Percentiles rank a stretch among this genome's conserved stretches.
phyloP scores from a whole-genome alignment of 2,888 invertebrate genomes.

The Eristalinus aeneus region DNA sequence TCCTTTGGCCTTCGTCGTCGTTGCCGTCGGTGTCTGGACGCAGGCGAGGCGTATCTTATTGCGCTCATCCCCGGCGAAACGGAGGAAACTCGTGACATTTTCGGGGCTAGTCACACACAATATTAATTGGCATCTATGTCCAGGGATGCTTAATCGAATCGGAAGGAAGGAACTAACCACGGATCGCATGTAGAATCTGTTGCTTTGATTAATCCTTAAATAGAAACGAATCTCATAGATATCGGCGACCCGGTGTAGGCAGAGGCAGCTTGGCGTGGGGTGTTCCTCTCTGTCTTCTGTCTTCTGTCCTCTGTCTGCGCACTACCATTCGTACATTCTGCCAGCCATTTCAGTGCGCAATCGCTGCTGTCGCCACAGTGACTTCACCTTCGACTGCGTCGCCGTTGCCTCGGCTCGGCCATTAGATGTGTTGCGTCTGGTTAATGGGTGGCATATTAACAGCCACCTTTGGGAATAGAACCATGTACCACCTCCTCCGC shows the following conservation, averaged over 20 bases:
- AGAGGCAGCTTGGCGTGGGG: slow-evolving; percentile 32
- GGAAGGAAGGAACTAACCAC: slow-evolving; percentile 57
- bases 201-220: slow-evolving; percentile 68
- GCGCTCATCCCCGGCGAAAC: neutral
- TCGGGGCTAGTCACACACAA: slow-evolving; percentile 63
- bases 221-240: slow-evolving; percentile 59
- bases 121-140: slow-evolving; percentile 70
- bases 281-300: neutral
- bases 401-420: slow-evolving; percentile 29
- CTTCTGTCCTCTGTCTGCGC: neutral
- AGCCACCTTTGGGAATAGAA: slow-evolving; percentile 69
- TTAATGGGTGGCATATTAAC: slow-evolving; percentile 69
- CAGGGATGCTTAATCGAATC: slow-evolving; percentile 35
- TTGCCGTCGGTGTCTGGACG: neutral
- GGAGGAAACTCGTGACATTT: slow-evolving; percentile 63
- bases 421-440: slow-evolving; percentile 68
- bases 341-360: neutral
- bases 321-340: neutral
- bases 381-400: neutral
- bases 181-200: slow-evolving; percentile 44
- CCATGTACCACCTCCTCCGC: slow-evolving; percentile 51
- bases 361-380: neutral
- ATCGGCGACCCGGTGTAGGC: slow-evolving; percentile 38
- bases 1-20: neutral
- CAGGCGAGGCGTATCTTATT: slow-evolving; percentile 1